A percentile compares a stretch with the other conserved stretches of the same genome.
Evolutionary conservation across 2,797 vertebrate species (phyloP).

Genomic region (Uromys caudimaculatus): DNA sequence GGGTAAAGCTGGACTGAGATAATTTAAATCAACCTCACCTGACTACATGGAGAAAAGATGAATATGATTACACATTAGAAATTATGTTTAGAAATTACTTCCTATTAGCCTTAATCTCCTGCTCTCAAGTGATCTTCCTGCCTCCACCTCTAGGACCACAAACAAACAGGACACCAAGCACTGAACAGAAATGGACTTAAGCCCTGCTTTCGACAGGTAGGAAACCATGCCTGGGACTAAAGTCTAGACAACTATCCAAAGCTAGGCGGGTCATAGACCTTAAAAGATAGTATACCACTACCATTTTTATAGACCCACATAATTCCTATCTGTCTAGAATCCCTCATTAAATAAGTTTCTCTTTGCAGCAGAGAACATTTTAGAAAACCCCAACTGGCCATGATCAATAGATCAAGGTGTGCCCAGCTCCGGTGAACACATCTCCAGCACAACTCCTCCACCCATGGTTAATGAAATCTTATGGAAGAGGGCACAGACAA

Average conservation of each 20-base stretch:
- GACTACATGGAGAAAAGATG: not conserved
- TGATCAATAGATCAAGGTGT: too few relatives aligned
- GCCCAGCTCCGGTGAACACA: not conserved
- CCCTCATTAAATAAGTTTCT: not conserved
- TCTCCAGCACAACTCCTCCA: too few relatives aligned
- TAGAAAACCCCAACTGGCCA: too few relatives aligned
- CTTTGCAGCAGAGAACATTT: not conserved
- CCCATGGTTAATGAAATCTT: too few relatives aligned
- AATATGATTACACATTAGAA: not conserved
- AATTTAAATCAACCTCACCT: not conserved
- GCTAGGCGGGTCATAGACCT: not conserved
- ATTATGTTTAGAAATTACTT: not conserved
- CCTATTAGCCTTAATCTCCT: not conserved
- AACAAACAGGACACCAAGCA: not conserved
- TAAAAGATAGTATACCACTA: not conserved
- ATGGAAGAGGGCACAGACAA: not conserved
- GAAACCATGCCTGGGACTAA: too few relatives aligned
- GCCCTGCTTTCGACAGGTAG: not conserved
- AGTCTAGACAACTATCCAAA: too few relatives aligned
- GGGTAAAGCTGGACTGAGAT: not conserved
- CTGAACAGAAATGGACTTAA: not conserved
- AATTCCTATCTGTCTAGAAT: not conserved
- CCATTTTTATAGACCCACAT: not conserved
- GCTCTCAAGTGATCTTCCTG: not conserved
- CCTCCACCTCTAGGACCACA: not conserved